A percentile compares a stretch with the other conserved stretches of the same genome.
phyloP scores from a whole-genome alignment of 2,888 invertebrate species.

The Eupithecia dodoneata region DNA sequence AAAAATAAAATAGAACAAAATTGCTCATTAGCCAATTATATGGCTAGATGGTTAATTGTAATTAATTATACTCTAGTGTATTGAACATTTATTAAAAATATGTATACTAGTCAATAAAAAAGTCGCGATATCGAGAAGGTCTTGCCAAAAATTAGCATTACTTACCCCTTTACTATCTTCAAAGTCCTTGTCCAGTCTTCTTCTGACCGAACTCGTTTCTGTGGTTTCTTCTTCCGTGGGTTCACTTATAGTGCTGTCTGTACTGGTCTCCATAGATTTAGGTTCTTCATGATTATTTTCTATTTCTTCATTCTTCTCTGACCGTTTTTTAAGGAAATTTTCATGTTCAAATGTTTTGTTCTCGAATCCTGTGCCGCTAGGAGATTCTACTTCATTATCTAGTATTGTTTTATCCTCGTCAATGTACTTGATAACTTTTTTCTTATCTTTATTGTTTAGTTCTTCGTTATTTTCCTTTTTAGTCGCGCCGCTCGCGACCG shows the following conservation, averaged over 20 bases:
- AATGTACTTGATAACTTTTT: conserved; percentile 71
- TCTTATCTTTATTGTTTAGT: conserved; percentile 53
- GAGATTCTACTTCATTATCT: conserved; percentile 77
- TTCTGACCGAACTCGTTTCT: conserved; percentile 70
- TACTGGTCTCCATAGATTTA: conserved; percentile 78
- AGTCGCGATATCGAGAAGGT: conserved; percentile 21
- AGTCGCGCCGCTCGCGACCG: conserved; percentile 73
- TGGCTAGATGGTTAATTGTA: too few relatives aligned
- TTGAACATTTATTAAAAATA: too few relatives aligned
- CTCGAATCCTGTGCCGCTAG: conserved; percentile 78
- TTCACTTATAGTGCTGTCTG: conserved; percentile 77
- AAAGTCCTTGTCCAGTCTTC: conserved; percentile 71
- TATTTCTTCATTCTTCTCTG: conserved; percentile 58
- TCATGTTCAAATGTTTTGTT: conserved; percentile 80
- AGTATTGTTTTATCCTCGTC: conserved; percentile 71
- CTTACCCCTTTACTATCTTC: conserved; percentile 77
- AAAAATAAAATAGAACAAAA: too few relatives aligned
- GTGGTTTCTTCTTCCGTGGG: conserved; percentile 73
- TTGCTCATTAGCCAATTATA: too few relatives aligned
- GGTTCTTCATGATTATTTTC: conserved; percentile 57
- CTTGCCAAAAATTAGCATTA: conserved; percentile 35
- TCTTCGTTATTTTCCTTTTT: conserved; percentile 57
- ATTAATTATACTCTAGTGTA: too few relatives aligned
- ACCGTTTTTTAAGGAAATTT: conserved; percentile 75
- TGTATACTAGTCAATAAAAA: too few relatives aligned